phyloP scores from a whole-genome alignment of 2,888 invertebrate species.

The Agriopis aurantiaria region DNA sequence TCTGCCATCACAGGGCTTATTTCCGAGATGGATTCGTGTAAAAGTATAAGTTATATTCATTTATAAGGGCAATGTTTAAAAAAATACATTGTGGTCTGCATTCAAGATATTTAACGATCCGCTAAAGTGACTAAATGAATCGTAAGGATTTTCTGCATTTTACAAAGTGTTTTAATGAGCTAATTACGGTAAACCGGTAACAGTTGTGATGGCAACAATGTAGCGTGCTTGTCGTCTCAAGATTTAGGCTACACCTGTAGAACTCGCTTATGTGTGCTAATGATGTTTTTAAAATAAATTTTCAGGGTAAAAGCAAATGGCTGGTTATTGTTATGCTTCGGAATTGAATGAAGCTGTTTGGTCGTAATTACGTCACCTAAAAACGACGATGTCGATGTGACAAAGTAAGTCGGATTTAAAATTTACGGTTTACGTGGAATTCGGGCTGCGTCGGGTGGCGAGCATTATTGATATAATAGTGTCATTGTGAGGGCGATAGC shows the following conservation, averaged over 20 bases:
- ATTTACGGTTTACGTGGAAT: conserved; percentile 79
- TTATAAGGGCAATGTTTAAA: too few species aligned
- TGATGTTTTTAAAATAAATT: conserved; percentile 41
- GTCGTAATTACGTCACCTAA: conserved; percentile 48
- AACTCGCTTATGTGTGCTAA: conserved; percentile 34
- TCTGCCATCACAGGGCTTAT: too few species aligned
- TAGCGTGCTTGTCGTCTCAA: conserved; percentile 27
- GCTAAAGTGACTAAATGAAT: conserved; percentile 20
- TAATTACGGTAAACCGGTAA: conserved; percentile 37
- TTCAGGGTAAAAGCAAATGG: conserved; percentile 38
- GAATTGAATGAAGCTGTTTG: conserved; percentile 41
- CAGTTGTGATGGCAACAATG: conserved; percentile 36
- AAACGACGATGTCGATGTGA: conserved; percentile 54
- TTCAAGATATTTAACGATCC: conserved; percentile 33
- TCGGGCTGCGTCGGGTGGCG: conserved; percentile 67
- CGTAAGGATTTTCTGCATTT: conserved; percentile 37
- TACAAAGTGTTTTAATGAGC: conserved; percentile 39
- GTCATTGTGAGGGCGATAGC: conserved; percentile 81
- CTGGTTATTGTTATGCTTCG: conserved; percentile 35
- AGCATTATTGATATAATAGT: conserved; percentile 82
- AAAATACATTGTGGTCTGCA: conserved; percentile 11
- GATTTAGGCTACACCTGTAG: conserved; percentile 30
- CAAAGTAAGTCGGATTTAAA: conserved; percentile 66
- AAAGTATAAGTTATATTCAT: too few species aligned
- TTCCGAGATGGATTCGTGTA: too few species aligned